Percentiles rank a stretch among this genome's conserved stretches.
Evolutionary conservation across 2,888 invertebrate species (phyloP).

Genomic region (Xanthostigma xanthostigma): DNA sequence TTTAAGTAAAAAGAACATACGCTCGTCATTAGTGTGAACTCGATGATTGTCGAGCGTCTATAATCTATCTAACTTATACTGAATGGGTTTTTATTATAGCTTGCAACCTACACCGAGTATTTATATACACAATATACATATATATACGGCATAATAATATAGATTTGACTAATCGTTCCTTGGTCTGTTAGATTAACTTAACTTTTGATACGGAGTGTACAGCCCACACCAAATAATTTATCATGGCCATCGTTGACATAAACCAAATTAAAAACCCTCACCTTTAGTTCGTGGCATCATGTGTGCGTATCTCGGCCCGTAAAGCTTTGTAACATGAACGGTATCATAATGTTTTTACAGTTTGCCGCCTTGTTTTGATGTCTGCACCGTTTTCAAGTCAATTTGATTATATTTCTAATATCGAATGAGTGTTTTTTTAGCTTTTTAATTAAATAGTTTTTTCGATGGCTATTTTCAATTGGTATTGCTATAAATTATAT

Average conservation of each 20-base stretch:
- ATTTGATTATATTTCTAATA: conserved; percentile 1
- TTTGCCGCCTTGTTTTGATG: not conserved
- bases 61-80: no score
- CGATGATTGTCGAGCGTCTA: no score
- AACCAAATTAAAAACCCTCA: conserved; percentile 33
- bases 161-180: conserved; percentile 1
- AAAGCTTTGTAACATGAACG: not conserved
- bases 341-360: not conserved
- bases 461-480: no score
- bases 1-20: no score
- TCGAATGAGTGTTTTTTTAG: not conserved
- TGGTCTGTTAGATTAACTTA: conserved; percentile 1
- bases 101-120: no score
- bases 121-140: not conserved
- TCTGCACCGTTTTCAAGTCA: not conserved
- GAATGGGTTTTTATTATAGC: no score
- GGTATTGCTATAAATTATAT: no score
- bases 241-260: conserved; percentile 32
- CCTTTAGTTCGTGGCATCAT: conserved; percentile 14
- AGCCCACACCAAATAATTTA: conserved; percentile 31
- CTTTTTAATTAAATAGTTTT: not conserved
- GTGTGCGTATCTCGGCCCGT: not conserved
- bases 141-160: not conserved
- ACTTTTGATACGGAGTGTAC: not conserved
- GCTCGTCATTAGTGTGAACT: no score